Conservation (phyloP, 2,888 invertebrate species). For the Athetis lepigone region DNA sequence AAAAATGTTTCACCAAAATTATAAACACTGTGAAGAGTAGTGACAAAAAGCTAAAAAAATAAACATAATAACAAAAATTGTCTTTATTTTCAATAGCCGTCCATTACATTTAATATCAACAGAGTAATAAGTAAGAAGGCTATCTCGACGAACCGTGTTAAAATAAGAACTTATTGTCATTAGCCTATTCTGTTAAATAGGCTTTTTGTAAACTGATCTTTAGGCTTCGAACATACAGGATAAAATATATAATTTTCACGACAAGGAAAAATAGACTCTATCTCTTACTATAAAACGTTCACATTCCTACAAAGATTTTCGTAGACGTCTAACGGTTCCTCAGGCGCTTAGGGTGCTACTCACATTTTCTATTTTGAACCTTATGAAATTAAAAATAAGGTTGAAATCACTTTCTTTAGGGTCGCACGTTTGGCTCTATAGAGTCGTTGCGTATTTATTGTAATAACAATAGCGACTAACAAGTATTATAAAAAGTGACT, state of each 20-base stretch:
- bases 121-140: conserved; percentile 12
- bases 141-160: conserved; percentile 19
- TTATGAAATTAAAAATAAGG: neutral
- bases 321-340: neutral
- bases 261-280: neutral
- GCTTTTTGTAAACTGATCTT: conserved; percentile 6
- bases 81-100: conserved; percentile 1
- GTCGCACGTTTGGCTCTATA: neutral
- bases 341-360: neutral
- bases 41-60: neutral
- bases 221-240: neutral
- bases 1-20: no score
- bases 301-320: neutral
- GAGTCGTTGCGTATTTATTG: conserved; percentile 16
- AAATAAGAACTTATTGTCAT: conserved; percentile 22
- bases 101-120: conserved; percentile 1
- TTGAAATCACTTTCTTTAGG: neutral
- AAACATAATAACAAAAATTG: neutral
- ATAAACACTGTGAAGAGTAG: no score
- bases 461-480: neutral
- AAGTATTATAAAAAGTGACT: neutral
- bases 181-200: conserved; percentile 24
- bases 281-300: neutral
- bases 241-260: neutral
- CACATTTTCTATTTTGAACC: neutral